Conservation (phyloP, 2,888 invertebrate genomes). For the Petrolisthes cinctipes region DNA sequence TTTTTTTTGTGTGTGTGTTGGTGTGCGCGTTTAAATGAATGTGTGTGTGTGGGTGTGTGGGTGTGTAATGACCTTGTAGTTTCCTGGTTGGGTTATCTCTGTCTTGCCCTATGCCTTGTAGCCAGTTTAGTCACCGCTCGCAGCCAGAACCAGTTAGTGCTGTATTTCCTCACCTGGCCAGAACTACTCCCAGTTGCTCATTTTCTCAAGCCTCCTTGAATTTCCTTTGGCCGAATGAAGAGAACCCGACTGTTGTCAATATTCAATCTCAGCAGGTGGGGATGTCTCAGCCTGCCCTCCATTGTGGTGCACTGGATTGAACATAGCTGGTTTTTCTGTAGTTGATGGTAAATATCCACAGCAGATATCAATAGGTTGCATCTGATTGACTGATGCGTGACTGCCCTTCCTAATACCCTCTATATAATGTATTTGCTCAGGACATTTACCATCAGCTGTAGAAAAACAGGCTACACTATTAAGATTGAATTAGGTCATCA, state of each 20-base stretch:
- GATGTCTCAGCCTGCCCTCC: not conserved
- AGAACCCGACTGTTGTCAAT: not conserved
- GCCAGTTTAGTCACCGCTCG: not conserved
- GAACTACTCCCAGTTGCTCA: not conserved
- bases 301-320: not conserved
- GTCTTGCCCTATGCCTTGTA: not conserved
- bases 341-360: too few relatives aligned
- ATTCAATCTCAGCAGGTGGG: not conserved
- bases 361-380: too few relatives aligned
- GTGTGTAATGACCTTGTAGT: constrained; percentile 9
- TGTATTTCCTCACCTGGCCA: not conserved
- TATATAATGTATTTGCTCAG: too few relatives aligned
- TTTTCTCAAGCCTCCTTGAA: not conserved
- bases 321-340: too few relatives aligned
- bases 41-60: too few relatives aligned
- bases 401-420: too few relatives aligned
- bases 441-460: too few relatives aligned
- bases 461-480: too few relatives aligned
- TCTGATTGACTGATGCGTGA: too few relatives aligned
- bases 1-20: too few relatives aligned
- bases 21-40: too few relatives aligned
- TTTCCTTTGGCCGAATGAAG: not conserved
- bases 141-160: not conserved
- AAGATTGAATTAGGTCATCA: not conserved
- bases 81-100: not conserved